Percentiles rank a stretch among this genome's conserved stretches.
These are phyloP conservation scores for Seriola quinqueradiata DNA, from an alignment of 2,113 vertebrate genomes.

Conservation along the genomic window DNA sequence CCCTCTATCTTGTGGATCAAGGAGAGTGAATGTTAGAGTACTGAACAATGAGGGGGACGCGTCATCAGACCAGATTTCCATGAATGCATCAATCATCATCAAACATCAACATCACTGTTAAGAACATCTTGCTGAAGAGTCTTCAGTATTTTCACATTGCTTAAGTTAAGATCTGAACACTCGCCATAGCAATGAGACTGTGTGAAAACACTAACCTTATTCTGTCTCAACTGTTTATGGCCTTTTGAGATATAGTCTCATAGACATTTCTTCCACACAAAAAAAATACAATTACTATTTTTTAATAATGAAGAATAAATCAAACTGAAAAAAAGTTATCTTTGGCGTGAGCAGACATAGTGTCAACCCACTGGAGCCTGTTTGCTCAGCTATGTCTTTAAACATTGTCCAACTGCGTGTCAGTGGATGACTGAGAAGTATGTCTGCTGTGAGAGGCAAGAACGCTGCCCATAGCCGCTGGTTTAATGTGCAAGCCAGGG, in stretches of 20 bases:
- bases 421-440: constrained; percentile 77
- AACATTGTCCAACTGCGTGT: constrained; percentile 57
- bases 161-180: neutral
- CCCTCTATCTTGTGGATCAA: constrained; percentile 11
- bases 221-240: constrained; percentile 7
- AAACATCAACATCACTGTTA: constrained; percentile 9
- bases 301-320: constrained; percentile 18
- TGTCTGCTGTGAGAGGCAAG: constrained; percentile 67
- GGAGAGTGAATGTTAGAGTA: neutral
- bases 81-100: constrained; percentile 35
- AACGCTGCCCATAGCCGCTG: constrained; percentile 46
- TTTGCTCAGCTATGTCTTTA: constrained; percentile 49
- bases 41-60: constrained; percentile 27
- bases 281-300: neutral
- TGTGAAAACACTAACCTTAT: neutral
- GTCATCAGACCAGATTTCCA: neutral
- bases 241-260: neutral
- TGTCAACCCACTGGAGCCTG: constrained; percentile 33
- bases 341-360: constrained; percentile 23
- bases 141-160: neutral
- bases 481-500: constrained; percentile 68
- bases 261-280: neutral
- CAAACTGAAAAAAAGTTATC: constrained; percentile 22
- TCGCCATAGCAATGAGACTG: neutral
- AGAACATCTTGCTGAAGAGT: too few species aligned